Base-by-base conservation (phyloP, 2,797 vertebrate species). In the Paratrypauchen microcephalus region DNA sequence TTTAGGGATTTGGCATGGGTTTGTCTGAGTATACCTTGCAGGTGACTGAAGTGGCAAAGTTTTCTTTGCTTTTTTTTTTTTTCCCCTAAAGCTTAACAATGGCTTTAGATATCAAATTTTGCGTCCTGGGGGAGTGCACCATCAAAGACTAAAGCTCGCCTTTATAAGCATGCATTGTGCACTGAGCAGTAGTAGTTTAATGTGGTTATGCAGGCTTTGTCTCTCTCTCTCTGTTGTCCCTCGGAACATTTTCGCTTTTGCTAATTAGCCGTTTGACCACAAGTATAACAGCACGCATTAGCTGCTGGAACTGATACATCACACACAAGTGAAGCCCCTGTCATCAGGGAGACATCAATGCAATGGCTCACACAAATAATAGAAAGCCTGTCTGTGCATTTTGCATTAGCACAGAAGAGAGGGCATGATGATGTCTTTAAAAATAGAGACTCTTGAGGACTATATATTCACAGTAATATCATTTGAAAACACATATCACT, bases 221-320 rank as follows among this genome's bases (percentile, higher is more conserved):
- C 62, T 61, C 63, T 72, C 62, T 61, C 63, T 24, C 41, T 73
- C 60, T 75, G 65, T 57, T 82, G 67, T 81, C 79, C 66, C 41
- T 65, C 59, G 47, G 67, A 72, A 75, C 78, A 66, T 63, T 45
- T 39, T 50, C 45, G 60, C 72, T 48, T 57, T 64, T 78, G 59
- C 70, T 89, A 89, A 91, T 88, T 87, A 88, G 76, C 73, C 65
- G 64, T 58, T 70, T 55, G 76, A 83, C 70, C 77, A 83, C 81
- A 81, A 73, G 75, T 71, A 83, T 69, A 79, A 78, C 75, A 78
- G 65, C 67, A 63, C 74, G 81, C 72, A 69, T 76, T 55, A 77
- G 68, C 77, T 75, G 73, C 76, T 79, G 80, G 73, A 85, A 77
- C 69, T 80, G 65, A 77, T 79, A 77, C 80, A 84, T 86, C 70